Conservation (phyloP, 2,113 vertebrate species). For the zebrafish (Danio rerio) region GRCz12tu NC_133184.1:24431501-24432000, state of each 20-base stretch:
- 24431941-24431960: neutral
- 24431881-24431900: neutral
- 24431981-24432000: neutral
- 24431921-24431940: neutral
- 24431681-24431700: constrained; percentile 15
- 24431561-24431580: neutral
- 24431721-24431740: constrained; percentile 6
- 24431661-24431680: constrained; percentile 32
- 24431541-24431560: neutral
- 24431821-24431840: constrained; percentile 88
- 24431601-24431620: constrained; percentile 36
- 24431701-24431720: neutral
- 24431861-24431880: constrained; percentile 62
- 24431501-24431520: neutral
- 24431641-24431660: constrained; percentile 1
- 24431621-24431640: constrained; percentile 17
- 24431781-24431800: constrained; percentile 94
- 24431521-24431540: neutral
- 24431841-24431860: constrained; percentile 95
- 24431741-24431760: constrained; percentile 60
- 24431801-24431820: constrained; percentile 97
- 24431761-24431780: constrained; percentile 97
- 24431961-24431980: too few relatives aligned
- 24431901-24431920: neutral
- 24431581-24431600: neutral